phyloP scores from a whole-genome alignment of 2,797 vertebrate species.

The Lycodopsis pacificus region DNA sequence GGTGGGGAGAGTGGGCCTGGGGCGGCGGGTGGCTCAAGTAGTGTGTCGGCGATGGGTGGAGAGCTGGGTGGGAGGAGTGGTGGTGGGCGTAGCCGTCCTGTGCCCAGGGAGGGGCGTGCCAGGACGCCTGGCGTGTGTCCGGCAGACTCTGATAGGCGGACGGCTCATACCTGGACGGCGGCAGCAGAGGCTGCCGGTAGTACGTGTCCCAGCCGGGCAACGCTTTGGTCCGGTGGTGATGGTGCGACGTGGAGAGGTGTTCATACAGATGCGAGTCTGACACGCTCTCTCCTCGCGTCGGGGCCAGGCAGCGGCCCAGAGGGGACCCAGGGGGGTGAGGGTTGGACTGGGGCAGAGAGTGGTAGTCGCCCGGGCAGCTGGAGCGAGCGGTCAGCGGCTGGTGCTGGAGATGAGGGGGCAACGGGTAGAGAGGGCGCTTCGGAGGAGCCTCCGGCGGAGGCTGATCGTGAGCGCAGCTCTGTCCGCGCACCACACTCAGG shows the following conservation, averaged over 20 bases:
- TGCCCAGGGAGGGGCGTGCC: constrained; percentile 85
- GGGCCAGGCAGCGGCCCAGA: constrained; percentile 87
- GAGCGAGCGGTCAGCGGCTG: constrained; percentile 85
- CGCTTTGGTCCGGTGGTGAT: constrained; percentile 86
- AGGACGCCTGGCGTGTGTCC: constrained; percentile 89
- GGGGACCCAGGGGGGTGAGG: constrained; percentile 84
- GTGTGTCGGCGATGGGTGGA: constrained; percentile 67
- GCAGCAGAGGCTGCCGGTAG: constrained; percentile 86
- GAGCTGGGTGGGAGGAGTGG: constrained; percentile 73
- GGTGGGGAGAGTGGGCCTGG: constrained; percentile 58
- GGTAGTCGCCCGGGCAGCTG: constrained; percentile 92
- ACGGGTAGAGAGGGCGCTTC: constrained; percentile 88
- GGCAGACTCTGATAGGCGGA: constrained; percentile 92
- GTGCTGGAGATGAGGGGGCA: constrained; percentile 90
- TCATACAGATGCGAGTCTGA: constrained; percentile 93
- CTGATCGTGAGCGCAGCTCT: constrained; percentile 88
- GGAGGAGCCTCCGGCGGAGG: constrained; percentile 88
- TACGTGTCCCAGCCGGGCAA: constrained; percentile 90
- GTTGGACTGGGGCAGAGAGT: constrained; percentile 79
- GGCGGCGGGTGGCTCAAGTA: constrained; percentile 68
- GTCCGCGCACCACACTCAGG: constrained; percentile 83
- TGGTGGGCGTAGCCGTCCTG: constrained; percentile 69
- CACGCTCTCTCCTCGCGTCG: constrained; percentile 88
- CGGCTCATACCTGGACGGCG: constrained; percentile 88
- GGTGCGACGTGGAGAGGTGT: constrained; percentile 83